phyloP scores from a whole-genome alignment of 92 coral and sea anemone species.

The Anthopleura xanthogrammica region DNA sequence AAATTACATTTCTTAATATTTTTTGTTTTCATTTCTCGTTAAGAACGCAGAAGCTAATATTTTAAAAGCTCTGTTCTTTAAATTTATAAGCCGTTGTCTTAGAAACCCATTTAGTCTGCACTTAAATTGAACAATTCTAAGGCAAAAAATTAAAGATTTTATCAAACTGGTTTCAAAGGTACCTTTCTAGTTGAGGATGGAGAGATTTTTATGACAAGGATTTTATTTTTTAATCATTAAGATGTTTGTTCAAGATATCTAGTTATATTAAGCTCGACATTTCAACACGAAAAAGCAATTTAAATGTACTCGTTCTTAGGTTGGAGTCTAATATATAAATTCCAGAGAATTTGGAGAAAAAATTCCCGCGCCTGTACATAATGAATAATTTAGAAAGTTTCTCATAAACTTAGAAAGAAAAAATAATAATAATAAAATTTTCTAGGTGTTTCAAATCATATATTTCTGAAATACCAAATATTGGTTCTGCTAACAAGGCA shows the following conservation, averaged over 20 bases:
- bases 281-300: not conserved
- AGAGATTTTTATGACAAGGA: not conserved
- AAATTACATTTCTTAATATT: not conserved
- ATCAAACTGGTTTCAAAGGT: not conserved
- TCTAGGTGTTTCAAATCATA: not conserved
- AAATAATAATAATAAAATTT: not conserved
- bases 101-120: not conserved
- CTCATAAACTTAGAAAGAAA: not conserved
- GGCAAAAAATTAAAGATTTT: not conserved
- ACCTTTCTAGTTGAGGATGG: not conserved
- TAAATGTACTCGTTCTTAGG: not conserved
- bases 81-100: not conserved
- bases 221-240: not conserved
- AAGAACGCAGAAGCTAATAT: not conserved
- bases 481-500: not conserved
- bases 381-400: not conserved
- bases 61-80: not conserved
- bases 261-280: not conserved
- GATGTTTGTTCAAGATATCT: not conserved
- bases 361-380: not conserved
- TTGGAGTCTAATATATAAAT: not conserved
- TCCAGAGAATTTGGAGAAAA: not conserved
- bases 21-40: not conserved
- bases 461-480: not conserved
- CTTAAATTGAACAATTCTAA: not conserved